Conservation (phyloP, 2,797 vertebrate species). For the Pseudocheirus occidentalis region DNA sequence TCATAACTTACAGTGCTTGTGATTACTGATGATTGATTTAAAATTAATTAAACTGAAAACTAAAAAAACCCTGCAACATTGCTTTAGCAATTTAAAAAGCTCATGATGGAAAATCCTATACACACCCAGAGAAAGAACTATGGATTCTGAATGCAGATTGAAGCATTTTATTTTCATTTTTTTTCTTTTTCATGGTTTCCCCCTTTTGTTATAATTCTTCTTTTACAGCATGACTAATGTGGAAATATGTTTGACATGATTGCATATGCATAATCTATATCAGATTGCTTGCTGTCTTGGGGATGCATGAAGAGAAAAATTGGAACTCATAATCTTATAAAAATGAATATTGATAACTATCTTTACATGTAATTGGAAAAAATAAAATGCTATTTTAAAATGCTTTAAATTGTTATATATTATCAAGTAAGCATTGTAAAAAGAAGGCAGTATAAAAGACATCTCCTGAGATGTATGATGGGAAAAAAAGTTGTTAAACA, state of each 20-base stretch:
- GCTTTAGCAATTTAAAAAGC: background rate
- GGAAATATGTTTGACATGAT: no score
- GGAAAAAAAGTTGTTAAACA: background rate
- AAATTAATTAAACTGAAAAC: background rate
- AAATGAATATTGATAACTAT: no score
- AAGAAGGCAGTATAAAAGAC: background rate
- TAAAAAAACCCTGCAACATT: background rate
- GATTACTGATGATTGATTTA: background rate
- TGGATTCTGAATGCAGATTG: background rate
- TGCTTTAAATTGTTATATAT: background rate
- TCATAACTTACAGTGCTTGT: background rate
- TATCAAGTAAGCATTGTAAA: background rate
- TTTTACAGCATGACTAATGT: no score
- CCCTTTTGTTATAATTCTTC: no score
- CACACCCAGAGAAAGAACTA: background rate
- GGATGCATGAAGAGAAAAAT: no score
- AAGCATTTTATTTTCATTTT: background rate
- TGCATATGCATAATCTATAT: no score
- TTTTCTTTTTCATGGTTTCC: background rate
- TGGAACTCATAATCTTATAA: no score
- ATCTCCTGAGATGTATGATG: background rate
- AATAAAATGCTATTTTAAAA: background rate
- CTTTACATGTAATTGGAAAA: background rate
- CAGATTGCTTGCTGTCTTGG: no score
- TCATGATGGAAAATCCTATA: background rate